Evolutionary conservation across 2,113 vertebrate genomes (phyloP), one percentile per base, ranked within the genome.

Genomic region (Heptranchias perlo): DNA sequence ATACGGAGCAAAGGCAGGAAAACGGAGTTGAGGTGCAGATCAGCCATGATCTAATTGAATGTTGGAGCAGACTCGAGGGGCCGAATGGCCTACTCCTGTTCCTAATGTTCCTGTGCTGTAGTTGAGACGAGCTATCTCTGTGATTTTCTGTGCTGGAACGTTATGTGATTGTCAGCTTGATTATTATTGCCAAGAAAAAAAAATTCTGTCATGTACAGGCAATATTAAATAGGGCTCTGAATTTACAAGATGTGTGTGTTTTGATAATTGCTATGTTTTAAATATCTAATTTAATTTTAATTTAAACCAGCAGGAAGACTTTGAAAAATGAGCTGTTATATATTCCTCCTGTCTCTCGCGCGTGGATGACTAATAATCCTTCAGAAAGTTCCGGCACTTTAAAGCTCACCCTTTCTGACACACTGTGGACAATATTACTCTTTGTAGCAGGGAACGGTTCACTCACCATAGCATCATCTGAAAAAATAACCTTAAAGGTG

Each of bases 201-300:
- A n/a, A n/a, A n/a, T n/a, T n/a, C n/a, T n/a, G n/a, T n/a, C n/a
- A n/a, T n/a, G n/a, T n/a, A n/a, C n/a, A n/a, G n/a, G n/a, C n/a
- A n/a, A n/a, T n/a, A n/a, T n/a, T n/a, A n/a, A n/a, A n/a, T n/a
- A n/a, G n/a, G n/a, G n/a, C n/a, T n/a, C n/a, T n/a, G n/a, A n/a
- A n/a, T n/a, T n/a, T n/a, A n/a, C n/a, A 62, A 62, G 58, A 14
- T 18, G 35, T 62, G 58, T 62, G 89, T 93, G 58, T 62, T 93
- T 93, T 93, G 35, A 61, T 93, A 93, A 93, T 93, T 93, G 58
- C 58, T 4, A 44, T 62, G 89, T 93, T 93, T 82, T 44, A 44
- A 47, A 82, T 82, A 47, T 82, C 16, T 93, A 93, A 62, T 93
- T 93, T 64, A 93, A 23, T 64, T 93, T 93, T 39, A 62, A 93